Base-by-base conservation (phyloP, 2,888 invertebrate genomes). In the Cosmia trapezina region DNA sequence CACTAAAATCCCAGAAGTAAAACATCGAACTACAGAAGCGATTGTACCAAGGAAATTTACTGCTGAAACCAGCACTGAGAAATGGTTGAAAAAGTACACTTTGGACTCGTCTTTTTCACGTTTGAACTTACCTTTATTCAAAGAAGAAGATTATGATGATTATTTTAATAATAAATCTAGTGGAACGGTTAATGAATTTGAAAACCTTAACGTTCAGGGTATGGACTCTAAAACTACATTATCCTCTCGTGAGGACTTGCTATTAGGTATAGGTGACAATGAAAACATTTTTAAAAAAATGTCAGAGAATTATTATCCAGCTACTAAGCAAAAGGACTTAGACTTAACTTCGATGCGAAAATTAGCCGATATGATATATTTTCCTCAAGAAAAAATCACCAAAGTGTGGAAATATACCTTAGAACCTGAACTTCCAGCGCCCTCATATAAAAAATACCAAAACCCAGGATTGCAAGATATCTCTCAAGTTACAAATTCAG, bases 141-240 rank as follows among this genome's bases (percentile, higher is more conserved):
- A 60, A 57, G 83, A 83, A 33, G 73, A 86, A 14, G 84, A 85
- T 7, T 85, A 87, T 45, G 85, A 88, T 43, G 79, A 89, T 53
- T 78, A 83, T 70, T 71, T 74, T 64, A 11, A 63, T 14, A 74
- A 72, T 12, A 85, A 83, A 56, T 28, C 53, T 5, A 47, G 12
- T 28, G 76, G 53, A 62, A 14, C 22, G 7, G 45, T 0, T 5
- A 74, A 61, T 45, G 69, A 81, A 57, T 78, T 86, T 63, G 78
- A 87, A 72, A 76, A 72, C 43, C 19, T 81, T 12, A 64, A 86
- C 7, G 68, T 73, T 53, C 80, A 84, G 33, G 83, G 77, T 19
- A 64, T 83, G 60, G 81, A 87, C 71, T 73, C 86, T 14, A 89
- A 87, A 73, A 49, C 80, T 11, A 80, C 6, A 37, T 4, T 78